Conservation (phyloP, 2,113 vertebrate genomes). For the Hydropotes inermis region DNA sequence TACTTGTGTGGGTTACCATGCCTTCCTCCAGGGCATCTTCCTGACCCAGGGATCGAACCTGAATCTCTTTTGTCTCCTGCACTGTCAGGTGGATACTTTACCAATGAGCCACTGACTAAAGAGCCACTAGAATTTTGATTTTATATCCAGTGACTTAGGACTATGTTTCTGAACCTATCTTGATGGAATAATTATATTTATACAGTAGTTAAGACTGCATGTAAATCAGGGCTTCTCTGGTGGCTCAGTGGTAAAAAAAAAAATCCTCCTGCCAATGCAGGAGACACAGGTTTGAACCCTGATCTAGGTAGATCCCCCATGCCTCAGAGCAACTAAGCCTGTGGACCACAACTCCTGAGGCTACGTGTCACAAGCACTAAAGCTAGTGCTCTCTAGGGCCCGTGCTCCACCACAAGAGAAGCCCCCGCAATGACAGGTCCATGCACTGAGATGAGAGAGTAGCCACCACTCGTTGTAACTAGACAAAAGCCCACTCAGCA, state of each 20-base stretch:
- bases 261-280: not conserved
- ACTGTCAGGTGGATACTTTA: not conserved
- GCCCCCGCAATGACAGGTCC: not conserved
- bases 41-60: not conserved
- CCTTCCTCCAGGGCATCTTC: not conserved
- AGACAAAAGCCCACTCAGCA: not conserved
- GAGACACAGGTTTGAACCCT: not conserved
- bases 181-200: not conserved
- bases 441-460: rapidly evolving
- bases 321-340: not conserved
- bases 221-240: not conserved
- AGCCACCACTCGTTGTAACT: not conserved
- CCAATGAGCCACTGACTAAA: not conserved
- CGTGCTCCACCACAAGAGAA: rapidly evolving
- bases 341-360: not conserved
- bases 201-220: not conserved
- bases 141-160: not conserved
- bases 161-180: not conserved
- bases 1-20: not conserved
- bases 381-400: not conserved
- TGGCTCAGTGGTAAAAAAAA: not conserved
- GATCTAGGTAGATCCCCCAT: not conserved
- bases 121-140: not conserved
- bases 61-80: not conserved
- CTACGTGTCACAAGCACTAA: rapidly evolving